These are phyloP conservation scores for Chionomys nivalis DNA, from an alignment of 2,113 vertebrate genomes.

Conservation along the genomic window DNA sequence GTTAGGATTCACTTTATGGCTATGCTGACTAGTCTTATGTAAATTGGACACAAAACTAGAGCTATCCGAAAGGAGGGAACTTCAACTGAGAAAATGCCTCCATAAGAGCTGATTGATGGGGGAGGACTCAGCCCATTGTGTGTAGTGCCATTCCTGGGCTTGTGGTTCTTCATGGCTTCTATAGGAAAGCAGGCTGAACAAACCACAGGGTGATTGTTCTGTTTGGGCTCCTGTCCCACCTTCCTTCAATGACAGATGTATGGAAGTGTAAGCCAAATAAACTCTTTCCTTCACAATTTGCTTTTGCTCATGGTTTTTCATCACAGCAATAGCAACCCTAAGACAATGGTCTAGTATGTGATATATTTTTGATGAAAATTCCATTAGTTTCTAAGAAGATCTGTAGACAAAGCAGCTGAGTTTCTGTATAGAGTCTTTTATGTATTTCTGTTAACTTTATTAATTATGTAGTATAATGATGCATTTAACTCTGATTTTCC, in stretches of 20 bases:
- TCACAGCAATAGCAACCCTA: not conserved
- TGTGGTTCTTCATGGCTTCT: not conserved
- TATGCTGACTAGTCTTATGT: not conserved
- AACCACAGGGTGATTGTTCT: not conserved
- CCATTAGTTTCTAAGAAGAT: not conserved
- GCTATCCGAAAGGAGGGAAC: not conserved
- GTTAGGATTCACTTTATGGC: not conserved
- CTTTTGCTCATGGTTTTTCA: not conserved
- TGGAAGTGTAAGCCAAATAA: not conserved
- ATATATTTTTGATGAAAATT: not conserved
- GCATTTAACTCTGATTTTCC: not conserved
- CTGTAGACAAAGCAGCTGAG: not conserved
- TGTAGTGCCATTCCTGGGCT: not conserved
- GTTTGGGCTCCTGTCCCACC: not conserved
- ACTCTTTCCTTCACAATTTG: no score
- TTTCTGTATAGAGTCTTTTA: not conserved
- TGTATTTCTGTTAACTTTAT: not conserved
- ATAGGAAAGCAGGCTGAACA: not conserved
- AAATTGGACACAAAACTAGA: not conserved
- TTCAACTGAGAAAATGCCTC: not conserved
- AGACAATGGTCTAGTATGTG: not conserved
- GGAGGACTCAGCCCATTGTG: not conserved
- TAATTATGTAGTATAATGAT: not conserved
- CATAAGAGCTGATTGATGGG: not conserved
- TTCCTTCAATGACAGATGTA: not conserved